These are phyloP conservation scores for Ornithoptera alexandrae DNA, from an alignment of 2,888 invertebrate species.

Conservation along the genomic window DNA sequence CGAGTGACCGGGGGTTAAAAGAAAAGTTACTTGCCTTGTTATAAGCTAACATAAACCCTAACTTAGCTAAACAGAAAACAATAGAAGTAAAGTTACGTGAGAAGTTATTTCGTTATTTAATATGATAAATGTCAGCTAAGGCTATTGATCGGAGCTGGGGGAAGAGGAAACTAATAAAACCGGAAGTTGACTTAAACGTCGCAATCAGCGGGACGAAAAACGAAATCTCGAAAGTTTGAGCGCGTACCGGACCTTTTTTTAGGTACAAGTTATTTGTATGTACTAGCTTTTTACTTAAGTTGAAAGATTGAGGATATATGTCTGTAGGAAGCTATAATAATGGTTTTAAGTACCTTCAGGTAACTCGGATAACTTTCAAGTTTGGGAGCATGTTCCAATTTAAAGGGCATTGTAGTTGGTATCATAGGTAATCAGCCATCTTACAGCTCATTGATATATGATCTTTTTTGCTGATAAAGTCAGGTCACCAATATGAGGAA, in stretches of 20 bases:
- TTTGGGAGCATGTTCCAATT: no score
- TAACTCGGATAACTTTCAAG: no score
- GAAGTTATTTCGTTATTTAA: conserved; percentile 5
- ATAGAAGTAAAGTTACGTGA: no score
- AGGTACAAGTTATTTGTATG: conserved; percentile 13
- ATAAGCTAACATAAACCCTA: neutral
- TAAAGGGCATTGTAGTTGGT: no score
- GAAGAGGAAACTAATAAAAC: conserved; percentile 23
- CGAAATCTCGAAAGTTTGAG: conserved; percentile 21
- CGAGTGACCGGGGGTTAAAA: no score
- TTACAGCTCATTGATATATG: no score
- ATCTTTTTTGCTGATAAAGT: no score
- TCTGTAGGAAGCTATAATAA: no score
- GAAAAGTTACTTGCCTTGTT: no score
- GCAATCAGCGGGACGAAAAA: conserved; percentile 23
- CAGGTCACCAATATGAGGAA: no score
- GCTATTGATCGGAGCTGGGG: conserved; percentile 8
- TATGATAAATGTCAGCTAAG: conserved; percentile 18
- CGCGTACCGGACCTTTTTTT: conserved; percentile 17
- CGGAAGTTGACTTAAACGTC: conserved; percentile 23
- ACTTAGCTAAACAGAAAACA: neutral
- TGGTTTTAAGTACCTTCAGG: no score
- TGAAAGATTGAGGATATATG: conserved; percentile 3
- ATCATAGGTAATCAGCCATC: no score
- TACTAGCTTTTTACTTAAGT: neutral